Conservation (phyloP, 2,888 invertebrate genomes). For the Heliconius aoede region DNA sequence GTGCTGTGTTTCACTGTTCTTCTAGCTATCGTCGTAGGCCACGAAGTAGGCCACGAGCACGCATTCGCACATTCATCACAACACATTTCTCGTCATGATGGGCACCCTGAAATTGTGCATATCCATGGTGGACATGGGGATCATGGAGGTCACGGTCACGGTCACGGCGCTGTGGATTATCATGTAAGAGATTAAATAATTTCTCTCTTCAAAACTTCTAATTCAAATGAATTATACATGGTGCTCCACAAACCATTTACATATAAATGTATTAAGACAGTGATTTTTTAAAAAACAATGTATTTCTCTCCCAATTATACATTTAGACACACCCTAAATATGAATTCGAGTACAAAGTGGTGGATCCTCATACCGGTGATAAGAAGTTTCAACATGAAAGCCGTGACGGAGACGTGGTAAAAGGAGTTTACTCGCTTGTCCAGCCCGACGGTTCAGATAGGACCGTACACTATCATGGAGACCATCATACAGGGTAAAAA, state of each 20-base stretch:
- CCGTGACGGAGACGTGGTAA: constrained; percentile 74
- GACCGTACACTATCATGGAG: constrained; percentile 78
- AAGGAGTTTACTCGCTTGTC: constrained; percentile 73
- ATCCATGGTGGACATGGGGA: constrained; percentile 42
- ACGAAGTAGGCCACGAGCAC: constrained; percentile 54
- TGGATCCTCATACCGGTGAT: constrained; percentile 80
- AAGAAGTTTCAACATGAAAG: constrained; percentile 75
- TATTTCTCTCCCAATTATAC: not conserved
- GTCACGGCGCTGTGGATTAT: constrained; percentile 19
- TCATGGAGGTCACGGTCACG: constrained; percentile 20
- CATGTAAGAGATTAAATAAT: not conserved
- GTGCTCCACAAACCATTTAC: too few relatives aligned
- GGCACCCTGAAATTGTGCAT: constrained; percentile 60
- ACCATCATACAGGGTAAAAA: constrained; percentile 64
- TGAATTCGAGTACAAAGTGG: constrained; percentile 56
- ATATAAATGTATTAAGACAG: too few relatives aligned
- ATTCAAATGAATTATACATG: too few relatives aligned
- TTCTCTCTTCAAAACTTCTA: too few relatives aligned
- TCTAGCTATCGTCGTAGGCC: constrained; percentile 43
- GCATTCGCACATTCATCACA: constrained; percentile 69
- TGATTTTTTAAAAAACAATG: too few relatives aligned
- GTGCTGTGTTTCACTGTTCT: constrained; percentile 48
- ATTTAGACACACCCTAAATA: constrained; percentile 53
- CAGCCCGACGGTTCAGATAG: constrained; percentile 77
- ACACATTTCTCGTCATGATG: constrained; percentile 64